Evolutionary conservation across 2,113 vertebrate species (phyloP).

Genomic region (Cottus gobio): DNA sequence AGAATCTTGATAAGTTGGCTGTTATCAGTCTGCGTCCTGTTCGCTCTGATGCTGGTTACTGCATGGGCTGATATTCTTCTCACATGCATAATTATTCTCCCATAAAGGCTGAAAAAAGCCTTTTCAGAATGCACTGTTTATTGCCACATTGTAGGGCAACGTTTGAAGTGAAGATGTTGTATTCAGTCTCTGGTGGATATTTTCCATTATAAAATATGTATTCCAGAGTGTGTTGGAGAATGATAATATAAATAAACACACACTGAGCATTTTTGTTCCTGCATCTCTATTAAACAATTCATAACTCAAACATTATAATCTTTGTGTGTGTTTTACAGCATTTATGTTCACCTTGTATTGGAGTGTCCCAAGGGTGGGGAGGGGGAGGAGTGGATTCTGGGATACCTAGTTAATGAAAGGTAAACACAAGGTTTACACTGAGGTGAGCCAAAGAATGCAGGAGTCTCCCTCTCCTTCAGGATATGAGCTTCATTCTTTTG

Average conservation of each 20-base stretch:
- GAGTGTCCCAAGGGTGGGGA: slow-evolving; percentile 28
- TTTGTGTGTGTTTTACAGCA: slow-evolving; percentile 24
- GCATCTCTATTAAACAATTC: neutral
- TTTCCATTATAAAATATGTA: neutral
- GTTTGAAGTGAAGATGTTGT: neutral
- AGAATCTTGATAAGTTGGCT: slow-evolving; percentile 43
- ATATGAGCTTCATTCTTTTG: slow-evolving; percentile 80
- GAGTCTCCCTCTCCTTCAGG: slow-evolving; percentile 67
- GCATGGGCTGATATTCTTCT: neutral
- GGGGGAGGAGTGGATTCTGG: slow-evolving; percentile 46
- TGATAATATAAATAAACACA: neutral
- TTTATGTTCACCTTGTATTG: slow-evolving; percentile 55
- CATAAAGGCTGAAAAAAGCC: neutral
- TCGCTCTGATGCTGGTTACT: neutral
- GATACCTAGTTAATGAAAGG: slow-evolving; percentile 80
- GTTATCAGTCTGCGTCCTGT: slow-evolving; percentile 44
- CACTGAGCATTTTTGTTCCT: neutral
- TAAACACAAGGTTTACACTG: slow-evolving; percentile 71
- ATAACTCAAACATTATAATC: slow-evolving; percentile 14
- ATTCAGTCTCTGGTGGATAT: neutral
- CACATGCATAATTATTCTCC: neutral
- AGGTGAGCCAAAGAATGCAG: slow-evolving; percentile 71
- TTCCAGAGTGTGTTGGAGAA: neutral
- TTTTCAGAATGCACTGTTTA: neutral
- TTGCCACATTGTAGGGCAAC: neutral